These are phyloP conservation scores for Athalia circularis DNA, from an alignment of 2,888 invertebrate genomes.

Conservation along the genomic window DNA sequence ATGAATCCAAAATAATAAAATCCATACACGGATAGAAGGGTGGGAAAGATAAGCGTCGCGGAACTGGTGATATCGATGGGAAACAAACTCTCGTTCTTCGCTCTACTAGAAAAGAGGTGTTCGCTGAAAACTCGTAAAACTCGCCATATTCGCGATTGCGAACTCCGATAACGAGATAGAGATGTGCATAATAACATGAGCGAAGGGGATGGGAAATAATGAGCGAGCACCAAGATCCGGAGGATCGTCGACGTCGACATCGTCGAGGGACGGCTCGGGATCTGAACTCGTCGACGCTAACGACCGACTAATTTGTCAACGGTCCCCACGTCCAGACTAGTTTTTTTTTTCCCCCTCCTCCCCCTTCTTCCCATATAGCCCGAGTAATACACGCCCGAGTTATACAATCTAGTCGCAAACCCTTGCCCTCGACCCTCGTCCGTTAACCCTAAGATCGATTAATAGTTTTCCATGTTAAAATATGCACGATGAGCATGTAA, in stretches of 20 bases:
- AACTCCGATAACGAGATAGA: no score
- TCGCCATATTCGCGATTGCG: no score
- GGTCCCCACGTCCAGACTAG: conserved; percentile 27
- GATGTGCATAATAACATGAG: no score
- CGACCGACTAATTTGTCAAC: conserved; percentile 41
- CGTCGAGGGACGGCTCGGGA: background rate
- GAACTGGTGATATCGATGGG: no score
- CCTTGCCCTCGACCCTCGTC: background rate
- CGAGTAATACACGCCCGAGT: conserved; percentile 33
- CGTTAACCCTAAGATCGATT: conserved; percentile 28
- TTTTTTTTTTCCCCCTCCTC: no score
- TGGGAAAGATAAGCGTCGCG: no score
- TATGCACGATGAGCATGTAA: background rate
- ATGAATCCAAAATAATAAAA: no score
- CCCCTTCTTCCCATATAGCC: background rate
- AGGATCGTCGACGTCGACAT: conserved; percentile 10
- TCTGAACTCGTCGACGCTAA: conserved; percentile 35
- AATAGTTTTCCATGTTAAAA: conserved; percentile 35
- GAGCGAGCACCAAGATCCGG: background rate
- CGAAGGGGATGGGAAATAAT: no score
- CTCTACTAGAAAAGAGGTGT: no score
- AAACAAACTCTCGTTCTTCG: no score
- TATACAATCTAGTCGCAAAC: background rate
- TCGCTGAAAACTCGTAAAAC: no score
- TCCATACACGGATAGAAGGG: no score